Evolutionary conservation across 1,140 invertebrate species (phyloP).

Genomic region (Riptortus pedestris): DNA sequence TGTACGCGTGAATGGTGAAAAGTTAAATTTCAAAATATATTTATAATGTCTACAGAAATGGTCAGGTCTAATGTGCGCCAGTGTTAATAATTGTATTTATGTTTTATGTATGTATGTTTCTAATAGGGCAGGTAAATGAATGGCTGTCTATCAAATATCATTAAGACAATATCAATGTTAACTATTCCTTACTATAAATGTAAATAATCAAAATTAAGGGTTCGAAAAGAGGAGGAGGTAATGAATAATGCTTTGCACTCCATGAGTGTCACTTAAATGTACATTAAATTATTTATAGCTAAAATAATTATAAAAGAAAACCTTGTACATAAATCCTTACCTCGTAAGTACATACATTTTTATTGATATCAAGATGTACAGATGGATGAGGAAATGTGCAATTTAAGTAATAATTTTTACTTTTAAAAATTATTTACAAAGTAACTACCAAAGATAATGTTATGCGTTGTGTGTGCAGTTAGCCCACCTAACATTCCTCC

Average conservation of each 20-base stretch:
- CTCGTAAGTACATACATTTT: constrained; percentile 3
- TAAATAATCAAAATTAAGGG: neutral
- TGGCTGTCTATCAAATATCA: neutral
- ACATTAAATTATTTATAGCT: constrained; percentile 4
- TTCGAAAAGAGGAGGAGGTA: too few relatives aligned
- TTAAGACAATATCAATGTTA: constrained; percentile 10
- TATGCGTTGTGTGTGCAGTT: constrained; percentile 1
- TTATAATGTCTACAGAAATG: too few relatives aligned
- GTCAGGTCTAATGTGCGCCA: too few relatives aligned
- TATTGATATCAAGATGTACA: neutral
- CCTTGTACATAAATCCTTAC: constrained; percentile 5
- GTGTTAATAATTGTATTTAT: neutral
- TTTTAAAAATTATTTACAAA: too few relatives aligned
- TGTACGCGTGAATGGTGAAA: too few relatives aligned
- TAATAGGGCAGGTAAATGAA: neutral
- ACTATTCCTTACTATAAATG: constrained; percentile 4
- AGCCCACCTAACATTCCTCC: neutral
- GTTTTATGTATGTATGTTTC: neutral
- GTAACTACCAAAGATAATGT: constrained; percentile 8
- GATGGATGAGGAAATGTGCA: constrained; percentile 4
- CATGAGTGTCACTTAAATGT: constrained; percentile 4
- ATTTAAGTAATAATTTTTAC: neutral
- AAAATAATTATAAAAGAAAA: too few relatives aligned
- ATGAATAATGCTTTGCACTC: neutral
- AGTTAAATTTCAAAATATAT: too few relatives aligned